Evolutionary conservation across 2,113 vertebrate genomes (phyloP).

Genomic region (Amazona guildingii): DNA sequence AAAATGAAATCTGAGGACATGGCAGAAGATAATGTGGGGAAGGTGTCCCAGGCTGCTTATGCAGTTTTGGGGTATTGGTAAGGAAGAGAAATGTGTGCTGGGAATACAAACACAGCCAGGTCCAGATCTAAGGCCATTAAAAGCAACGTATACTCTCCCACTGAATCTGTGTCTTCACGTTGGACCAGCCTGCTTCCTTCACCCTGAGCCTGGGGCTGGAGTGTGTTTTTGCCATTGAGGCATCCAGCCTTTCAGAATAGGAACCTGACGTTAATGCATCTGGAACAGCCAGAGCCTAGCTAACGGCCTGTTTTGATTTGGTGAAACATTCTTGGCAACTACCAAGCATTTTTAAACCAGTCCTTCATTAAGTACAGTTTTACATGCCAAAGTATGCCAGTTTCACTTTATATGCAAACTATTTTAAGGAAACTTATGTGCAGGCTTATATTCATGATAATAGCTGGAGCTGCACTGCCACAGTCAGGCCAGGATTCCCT

Average conservation of each 20-base stretch:
- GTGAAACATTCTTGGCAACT: slow-evolving; percentile 59
- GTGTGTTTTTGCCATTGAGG: background rate
- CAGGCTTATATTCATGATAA: background rate
- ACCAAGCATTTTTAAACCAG: background rate
- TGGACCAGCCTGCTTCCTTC: background rate
- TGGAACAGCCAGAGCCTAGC: slow-evolving; percentile 31
- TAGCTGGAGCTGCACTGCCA: background rate
- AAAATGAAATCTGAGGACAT: background rate
- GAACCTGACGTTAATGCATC: background rate
- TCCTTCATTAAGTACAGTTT: background rate
- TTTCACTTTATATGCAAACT: background rate
- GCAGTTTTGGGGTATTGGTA: background rate
- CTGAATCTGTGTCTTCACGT: rapidly evolving
- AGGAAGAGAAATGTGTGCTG: background rate
- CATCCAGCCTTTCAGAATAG: background rate
- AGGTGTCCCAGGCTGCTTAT: background rate
- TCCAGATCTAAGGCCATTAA: background rate
- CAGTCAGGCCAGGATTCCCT: background rate
- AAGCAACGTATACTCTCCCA: background rate
- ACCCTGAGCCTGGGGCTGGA: background rate
- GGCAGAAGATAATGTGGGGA: background rate
- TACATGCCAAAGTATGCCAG: background rate
- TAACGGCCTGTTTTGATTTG: background rate
- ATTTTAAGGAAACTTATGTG: background rate
- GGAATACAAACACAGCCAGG: background rate